A percentile compares a stretch with the other conserved stretches of the same genome.
These are phyloP conservation scores for Macrotus californicus DNA, from an alignment of 2,113 vertebrate species.

Conservation along the genomic window DNA sequence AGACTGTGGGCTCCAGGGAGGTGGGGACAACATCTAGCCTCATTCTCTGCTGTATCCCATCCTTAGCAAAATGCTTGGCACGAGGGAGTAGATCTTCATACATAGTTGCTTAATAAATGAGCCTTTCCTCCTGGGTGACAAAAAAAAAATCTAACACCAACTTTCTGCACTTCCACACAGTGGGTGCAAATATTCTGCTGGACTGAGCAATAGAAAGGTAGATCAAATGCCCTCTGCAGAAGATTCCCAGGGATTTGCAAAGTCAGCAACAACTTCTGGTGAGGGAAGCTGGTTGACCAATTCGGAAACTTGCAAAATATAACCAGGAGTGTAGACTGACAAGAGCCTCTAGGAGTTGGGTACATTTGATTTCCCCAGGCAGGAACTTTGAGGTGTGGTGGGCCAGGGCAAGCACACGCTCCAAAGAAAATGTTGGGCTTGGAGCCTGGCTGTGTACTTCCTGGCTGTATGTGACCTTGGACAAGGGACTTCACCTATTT, in stretches of 20 bases:
- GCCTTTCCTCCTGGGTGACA: neutral
- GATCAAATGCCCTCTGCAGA: neutral
- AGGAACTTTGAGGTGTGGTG: neutral
- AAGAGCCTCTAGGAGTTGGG: neutral
- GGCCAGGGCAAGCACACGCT: neutral
- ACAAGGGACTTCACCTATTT: neutral
- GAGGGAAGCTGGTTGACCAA: neutral
- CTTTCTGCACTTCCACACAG: neutral
- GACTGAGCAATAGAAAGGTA: neutral
- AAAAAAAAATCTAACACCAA: neutral
- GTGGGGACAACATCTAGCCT: neutral
- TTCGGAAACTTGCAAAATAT: neutral
- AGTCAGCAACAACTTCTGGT: neutral
- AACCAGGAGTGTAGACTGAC: neutral
- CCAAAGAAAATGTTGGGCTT: neutral
- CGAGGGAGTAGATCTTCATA: neutral
- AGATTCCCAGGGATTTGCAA: constrained; percentile 3
- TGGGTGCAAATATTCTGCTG: neutral
- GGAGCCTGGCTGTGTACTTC: neutral
- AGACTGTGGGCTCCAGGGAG: neutral
- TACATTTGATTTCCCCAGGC: neutral
- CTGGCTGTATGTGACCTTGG: neutral
- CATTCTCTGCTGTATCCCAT: neutral
- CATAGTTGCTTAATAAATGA: neutral
- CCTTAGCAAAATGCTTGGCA: neutral